Evolutionary conservation across 2,888 invertebrate species (phyloP), one percentile per base, ranked within the genome.

Genomic region (Psococerastis gibbosa): DNA sequence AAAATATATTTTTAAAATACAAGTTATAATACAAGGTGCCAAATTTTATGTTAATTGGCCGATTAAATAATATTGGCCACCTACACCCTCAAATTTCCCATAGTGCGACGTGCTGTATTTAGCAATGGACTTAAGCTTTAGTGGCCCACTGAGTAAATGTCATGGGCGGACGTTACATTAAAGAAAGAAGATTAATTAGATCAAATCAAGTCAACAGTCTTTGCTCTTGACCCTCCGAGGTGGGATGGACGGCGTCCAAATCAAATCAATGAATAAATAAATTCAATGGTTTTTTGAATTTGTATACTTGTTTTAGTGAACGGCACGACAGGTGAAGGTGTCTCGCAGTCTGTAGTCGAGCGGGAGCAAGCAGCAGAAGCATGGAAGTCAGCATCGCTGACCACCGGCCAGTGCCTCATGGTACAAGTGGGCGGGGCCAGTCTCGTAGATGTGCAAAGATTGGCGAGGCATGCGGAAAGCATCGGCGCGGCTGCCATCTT

Each of bases 301-400:
- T 46, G 23, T 34, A 32, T 23, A 22, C 42, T n/a, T 50, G 48
- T 51, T 56, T 2, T 53, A 83, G 83, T 84, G 4, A 80, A 80
- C 59, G 84, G 85, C 9, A 81, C 83, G 0, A 73, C 73, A 20
- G 85, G 84, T 0, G 85, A 87, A 61, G 80, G 79, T 1, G 69
- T 73, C 52, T 72, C 70, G 1, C 60, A 83, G 58, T 74, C 67
- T 33, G 60, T 76, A 1, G 57, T 58, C 0, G 84, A 87, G 58
- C 67, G 85, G 41, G 80, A 80, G 60, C 51, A 55, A 3, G 57
- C 75, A 2, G 62, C 77, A 0, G 73, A 77, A 55, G 68, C 70
- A 31, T 82, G 81, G 81, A 56, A 67, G 11, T 56, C 59, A 16
- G 69, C 62, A 9, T 73, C 71, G 1, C 65, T 63, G 49, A 58